Base-by-base conservation (phyloP, 2,113 vertebrate species). In the Plestiodon gilberti region DNA sequence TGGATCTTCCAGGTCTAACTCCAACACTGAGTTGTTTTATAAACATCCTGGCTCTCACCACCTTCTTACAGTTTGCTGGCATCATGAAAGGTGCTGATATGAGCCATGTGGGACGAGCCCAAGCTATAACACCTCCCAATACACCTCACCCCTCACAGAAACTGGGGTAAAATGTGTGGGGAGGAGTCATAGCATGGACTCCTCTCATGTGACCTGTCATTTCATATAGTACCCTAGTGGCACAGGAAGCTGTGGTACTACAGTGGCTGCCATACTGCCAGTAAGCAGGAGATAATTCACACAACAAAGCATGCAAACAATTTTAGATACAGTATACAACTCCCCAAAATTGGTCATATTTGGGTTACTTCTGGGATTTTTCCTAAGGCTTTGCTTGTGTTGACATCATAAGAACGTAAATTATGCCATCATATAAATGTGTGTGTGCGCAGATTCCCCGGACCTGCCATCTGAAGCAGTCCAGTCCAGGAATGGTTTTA, bases 261-360 rank as follows among this genome's bases (percentile, higher is more conserved):
- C 71, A 48, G 3, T 43, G 25, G 38, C 35, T 43, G 22, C 8
- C 3, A 23, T 10, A 48, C 23, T 6, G 71, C 40, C 23, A 48
- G 22, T 40, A 43, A 73, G 22, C 6, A 73, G 17, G 20, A 40
- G 79, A 79, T 1, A 80, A 81, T 67, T 65, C 15, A 81, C n/a
- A 48, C 1, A 69, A 85, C 79, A 84, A 38, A 5, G 2, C 48
- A 6, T 40, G 78, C 52, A 62, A 55, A 80, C 2, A 86, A 74
- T 52, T 89, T n/a, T 69, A 84, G 38, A 76, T 3, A 83, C n/a
- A n/a, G n/a, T n/a, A n/a, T 61, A 33, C 33, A 74, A 43, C 73
- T 86, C 40, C 86, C 76, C 89, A 82, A 89, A 48, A 61, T 59
- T 14, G 71, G 28, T 76, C 38, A 65, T 22, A 25, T 67, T 73